Evolutionary conservation across 2,888 invertebrate genomes (phyloP).

Genomic region (Atrina japonica): DNA sequence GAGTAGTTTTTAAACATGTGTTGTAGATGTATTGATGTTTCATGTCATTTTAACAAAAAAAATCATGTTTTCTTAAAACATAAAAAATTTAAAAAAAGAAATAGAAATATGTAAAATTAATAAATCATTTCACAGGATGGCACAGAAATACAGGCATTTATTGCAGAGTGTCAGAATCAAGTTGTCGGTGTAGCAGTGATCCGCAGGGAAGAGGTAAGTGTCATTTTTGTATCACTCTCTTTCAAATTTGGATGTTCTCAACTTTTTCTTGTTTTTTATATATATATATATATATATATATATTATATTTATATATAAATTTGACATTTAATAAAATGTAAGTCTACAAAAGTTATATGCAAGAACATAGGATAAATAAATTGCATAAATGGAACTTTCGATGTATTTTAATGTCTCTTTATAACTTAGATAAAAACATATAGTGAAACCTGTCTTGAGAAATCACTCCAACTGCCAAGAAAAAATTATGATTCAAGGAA

Average conservation of each 20-base stretch:
- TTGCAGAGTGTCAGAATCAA: slow-evolving; percentile 76
- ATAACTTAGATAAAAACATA: too few species aligned
- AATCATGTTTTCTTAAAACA: too few species aligned
- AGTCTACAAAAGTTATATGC: not conserved
- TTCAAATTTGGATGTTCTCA: too few species aligned
- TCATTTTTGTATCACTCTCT: not conserved
- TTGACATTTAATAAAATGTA: not conserved
- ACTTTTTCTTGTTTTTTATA: not conserved
- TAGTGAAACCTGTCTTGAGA: too few species aligned
- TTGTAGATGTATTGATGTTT: too few species aligned
- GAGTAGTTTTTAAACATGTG: too few species aligned
- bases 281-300: not conserved
- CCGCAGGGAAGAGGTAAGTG: slow-evolving; percentile 77
- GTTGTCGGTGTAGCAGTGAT: slow-evolving; percentile 79
- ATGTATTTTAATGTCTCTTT: too few species aligned
- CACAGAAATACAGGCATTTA: slow-evolving; percentile 78
- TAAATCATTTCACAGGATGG: slow-evolving; percentile 71
- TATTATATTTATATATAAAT: not conserved
- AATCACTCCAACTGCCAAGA: too few species aligned
- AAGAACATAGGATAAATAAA: too few species aligned
- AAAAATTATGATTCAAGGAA: too few species aligned
- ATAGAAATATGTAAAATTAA: not conserved
- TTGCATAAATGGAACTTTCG: too few species aligned
- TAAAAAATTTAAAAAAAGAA: not conserved
- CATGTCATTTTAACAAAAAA: too few species aligned